Evolutionary conservation across 2,888 invertebrate species (phyloP).

Genomic region (Drosophila anomelani): DNA sequence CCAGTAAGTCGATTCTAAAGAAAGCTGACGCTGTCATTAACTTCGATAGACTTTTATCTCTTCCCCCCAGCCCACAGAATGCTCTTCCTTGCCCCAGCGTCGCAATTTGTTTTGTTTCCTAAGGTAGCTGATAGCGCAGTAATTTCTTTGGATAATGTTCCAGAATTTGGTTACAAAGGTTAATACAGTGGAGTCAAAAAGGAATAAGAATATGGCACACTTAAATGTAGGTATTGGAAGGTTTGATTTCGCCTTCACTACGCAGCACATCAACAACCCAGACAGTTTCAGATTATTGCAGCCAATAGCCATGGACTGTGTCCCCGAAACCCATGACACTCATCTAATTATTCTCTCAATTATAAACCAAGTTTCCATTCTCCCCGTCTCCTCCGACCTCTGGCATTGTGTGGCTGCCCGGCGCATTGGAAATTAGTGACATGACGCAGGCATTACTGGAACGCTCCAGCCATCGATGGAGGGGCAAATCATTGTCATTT

Average conservation of each 20-base stretch:
- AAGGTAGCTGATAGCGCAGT: not conserved
- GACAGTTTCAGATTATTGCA: not conserved
- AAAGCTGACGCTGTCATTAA: constrained; percentile 56
- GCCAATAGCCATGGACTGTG: constrained; percentile 3
- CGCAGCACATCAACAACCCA: not conserved
- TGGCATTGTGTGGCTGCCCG: constrained; percentile 20
- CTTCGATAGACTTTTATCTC: constrained; percentile 40
- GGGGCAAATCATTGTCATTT: constrained; percentile 75
- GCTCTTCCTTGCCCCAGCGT: not conserved
- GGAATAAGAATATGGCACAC: not conserved
- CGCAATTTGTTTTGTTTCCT: constrained; percentile 19
- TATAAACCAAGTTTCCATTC: constrained; percentile 54
- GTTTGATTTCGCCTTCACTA: not conserved
- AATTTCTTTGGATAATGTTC: not conserved
- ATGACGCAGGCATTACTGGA: constrained; percentile 50
- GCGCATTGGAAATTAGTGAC: constrained; percentile 39
- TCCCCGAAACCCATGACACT: constrained; percentile 47
- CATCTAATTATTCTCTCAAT: constrained; percentile 74
- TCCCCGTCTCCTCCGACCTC: not conserved
- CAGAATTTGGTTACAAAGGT: not conserved
- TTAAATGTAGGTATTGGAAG: not conserved
- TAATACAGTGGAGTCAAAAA: not conserved
- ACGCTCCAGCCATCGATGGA: constrained; percentile 60
- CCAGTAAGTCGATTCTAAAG: constrained; percentile 46
- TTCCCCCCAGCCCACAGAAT: not conserved